Evolutionary conservation across 2,113 vertebrate genomes (phyloP).

Genomic region (Aldabrachelys gigantea): DNA sequence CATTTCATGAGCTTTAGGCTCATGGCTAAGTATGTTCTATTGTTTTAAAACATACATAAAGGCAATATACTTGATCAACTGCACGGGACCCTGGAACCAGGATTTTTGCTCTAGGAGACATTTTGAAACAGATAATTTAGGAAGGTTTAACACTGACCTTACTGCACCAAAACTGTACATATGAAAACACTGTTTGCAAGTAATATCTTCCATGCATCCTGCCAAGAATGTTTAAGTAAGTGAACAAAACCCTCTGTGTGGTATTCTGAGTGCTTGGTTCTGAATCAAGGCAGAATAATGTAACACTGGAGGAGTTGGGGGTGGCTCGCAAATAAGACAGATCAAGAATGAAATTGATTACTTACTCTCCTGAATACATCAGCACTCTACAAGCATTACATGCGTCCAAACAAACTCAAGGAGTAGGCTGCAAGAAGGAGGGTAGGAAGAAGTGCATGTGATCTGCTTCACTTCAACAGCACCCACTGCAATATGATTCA

Average conservation of each 20-base stretch:
- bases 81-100: neutral
- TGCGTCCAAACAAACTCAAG: neutral
- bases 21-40: neutral
- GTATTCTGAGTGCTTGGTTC: neutral
- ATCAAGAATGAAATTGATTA: neutral
- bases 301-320: fast-evolving
- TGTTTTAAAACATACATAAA: neutral
- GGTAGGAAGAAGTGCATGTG: neutral
- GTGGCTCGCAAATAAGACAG: neutral
- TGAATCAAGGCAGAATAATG: neutral
- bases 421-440: neutral
- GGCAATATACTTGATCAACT: slow-evolving; percentile 25
- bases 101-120: slow-evolving; percentile 30
- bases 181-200: neutral
- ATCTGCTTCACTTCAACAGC: neutral
- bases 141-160: neutral
- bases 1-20: slow-evolving; percentile 12
- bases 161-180: neutral
- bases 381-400: neutral
- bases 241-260: neutral
- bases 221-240: fast-evolving
- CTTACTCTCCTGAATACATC: neutral
- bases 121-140: neutral
- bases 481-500: neutral
- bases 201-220: fast-evolving